Percentiles rank a stretch among this genome's conserved stretches.
phyloP scores from a whole-genome alignment of 2,888 invertebrate species.

The Acronicta alni region DNA sequence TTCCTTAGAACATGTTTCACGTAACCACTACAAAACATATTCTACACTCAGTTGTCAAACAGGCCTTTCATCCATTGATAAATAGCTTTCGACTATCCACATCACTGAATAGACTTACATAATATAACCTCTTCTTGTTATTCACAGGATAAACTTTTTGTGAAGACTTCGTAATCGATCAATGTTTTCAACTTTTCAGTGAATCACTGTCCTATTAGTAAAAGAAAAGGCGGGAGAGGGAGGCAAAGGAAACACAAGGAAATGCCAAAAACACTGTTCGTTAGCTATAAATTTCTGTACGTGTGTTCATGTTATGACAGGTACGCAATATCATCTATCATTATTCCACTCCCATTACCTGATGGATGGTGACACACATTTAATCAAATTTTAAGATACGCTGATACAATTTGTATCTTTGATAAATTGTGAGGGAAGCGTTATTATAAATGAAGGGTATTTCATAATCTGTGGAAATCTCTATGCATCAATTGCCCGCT shows the following conservation, averaged over 20 bases:
- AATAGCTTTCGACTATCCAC: slow-evolving; percentile 35
- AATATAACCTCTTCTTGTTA: slow-evolving; percentile 34
- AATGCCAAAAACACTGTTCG: slow-evolving; percentile 11
- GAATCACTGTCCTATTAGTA: slow-evolving; percentile 47
- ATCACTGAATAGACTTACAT: slow-evolving; percentile 36
- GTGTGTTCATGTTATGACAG: slow-evolving; percentile 36
- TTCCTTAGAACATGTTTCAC: slow-evolving; percentile 9
- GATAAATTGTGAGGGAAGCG: slow-evolving; percentile 59
- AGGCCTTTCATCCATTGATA: slow-evolving; percentile 43
- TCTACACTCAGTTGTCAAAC: slow-evolving; percentile 29
- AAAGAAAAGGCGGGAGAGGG: slow-evolving; percentile 6
- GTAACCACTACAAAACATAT: slow-evolving; percentile 24
- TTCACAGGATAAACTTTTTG: slow-evolving; percentile 44
- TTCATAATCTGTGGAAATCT: slow-evolving; percentile 10
- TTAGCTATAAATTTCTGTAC: slow-evolving; percentile 12
- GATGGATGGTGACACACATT: slow-evolving; percentile 65
- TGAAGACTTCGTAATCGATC: slow-evolving; percentile 58
- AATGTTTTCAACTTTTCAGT: slow-evolving; percentile 55
- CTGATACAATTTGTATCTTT: slow-evolving; percentile 65
- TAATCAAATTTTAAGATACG: slow-evolving; percentile 69
- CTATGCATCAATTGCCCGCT: neutral
- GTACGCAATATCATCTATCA: slow-evolving; percentile 62
- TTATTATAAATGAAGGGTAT: slow-evolving; percentile 25
- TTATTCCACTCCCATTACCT: slow-evolving; percentile 55
- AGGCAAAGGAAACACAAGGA: slow-evolving; percentile 26